Percentiles rank a stretch among this genome's conserved stretches.
Evolutionary conservation across 2,797 vertebrate species (phyloP).

Genomic region (Mormyrops attenuatus): DNA sequence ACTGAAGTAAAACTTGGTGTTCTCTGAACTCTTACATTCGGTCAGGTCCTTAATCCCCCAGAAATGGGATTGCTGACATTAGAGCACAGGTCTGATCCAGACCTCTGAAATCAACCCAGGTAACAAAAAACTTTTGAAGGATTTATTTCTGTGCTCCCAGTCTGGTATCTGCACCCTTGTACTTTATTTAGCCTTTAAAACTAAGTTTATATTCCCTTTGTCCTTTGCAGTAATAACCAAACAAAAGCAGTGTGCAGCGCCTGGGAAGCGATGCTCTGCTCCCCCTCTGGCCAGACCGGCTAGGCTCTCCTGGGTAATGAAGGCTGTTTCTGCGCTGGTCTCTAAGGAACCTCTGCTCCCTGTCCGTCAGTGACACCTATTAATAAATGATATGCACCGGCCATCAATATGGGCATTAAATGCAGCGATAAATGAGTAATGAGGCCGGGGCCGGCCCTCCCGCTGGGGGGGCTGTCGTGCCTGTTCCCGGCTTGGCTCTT

Average conservation of each 20-base stretch:
- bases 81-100: not conserved
- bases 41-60: not conserved
- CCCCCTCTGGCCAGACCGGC: not conserved
- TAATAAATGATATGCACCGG: conserved; percentile 10
- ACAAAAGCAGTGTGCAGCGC: not conserved
- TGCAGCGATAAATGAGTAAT: not conserved
- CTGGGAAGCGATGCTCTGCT: not conserved
- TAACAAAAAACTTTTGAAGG: not conserved
- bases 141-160: not conserved
- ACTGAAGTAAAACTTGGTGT: not conserved
- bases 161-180: not conserved
- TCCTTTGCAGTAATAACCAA: not conserved
- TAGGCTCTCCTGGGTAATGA: not conserved
- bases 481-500: not conserved
- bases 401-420: conserved; percentile 12
- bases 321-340: not conserved
- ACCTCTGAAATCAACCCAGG: conserved; percentile 3
- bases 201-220: not conserved
- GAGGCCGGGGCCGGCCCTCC: not conserved
- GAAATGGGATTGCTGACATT: not conserved
- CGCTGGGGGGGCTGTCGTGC: not conserved
- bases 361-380: not conserved
- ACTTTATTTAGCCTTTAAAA: not conserved
- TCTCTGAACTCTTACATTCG: not conserved
- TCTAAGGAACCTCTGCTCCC: not conserved